Conservation (phyloP, 2,888 invertebrate genomes). For the Ptilodon capucinus region DNA sequence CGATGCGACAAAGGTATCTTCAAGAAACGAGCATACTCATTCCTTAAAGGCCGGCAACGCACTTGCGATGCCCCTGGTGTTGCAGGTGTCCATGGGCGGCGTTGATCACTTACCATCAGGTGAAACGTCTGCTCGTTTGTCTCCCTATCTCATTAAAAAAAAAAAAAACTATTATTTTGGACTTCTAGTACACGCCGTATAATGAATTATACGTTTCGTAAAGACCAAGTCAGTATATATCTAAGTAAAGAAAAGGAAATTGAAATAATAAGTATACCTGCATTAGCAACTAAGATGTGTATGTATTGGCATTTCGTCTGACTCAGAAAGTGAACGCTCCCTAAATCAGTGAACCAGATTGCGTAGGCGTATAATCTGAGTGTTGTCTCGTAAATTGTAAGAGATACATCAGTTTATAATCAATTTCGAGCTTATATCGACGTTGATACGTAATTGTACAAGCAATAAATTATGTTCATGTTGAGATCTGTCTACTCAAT, state of each 20-base stretch:
- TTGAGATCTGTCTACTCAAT: neutral
- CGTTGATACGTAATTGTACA: slow-evolving; percentile 19
- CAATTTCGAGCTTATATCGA: slow-evolving; percentile 15
- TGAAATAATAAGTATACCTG: neutral
- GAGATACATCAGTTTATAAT: slow-evolving; percentile 25
- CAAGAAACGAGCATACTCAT: no score
- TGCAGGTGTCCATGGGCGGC: no score
- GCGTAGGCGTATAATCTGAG: slow-evolving; percentile 32
- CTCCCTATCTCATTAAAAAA: no score
- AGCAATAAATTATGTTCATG: slow-evolving; percentile 23
- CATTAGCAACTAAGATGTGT: neutral
- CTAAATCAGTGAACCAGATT: slow-evolving; percentile 3
- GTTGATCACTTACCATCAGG: no score
- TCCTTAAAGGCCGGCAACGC: no score
- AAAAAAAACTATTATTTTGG: no score
- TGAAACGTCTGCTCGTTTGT: no score
- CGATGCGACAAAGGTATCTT: no score
- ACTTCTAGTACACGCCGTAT: no score
- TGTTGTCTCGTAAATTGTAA: slow-evolving; percentile 28
- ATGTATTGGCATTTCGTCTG: neutral
- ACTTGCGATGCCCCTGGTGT: no score
- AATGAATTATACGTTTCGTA: no score
- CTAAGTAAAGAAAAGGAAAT: neutral
- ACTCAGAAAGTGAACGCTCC: slow-evolving; percentile 7
- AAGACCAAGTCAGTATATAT: no score